Base-by-base conservation (phyloP, 2,113 vertebrate genomes). In the Pterophyllum scalare region DNA sequence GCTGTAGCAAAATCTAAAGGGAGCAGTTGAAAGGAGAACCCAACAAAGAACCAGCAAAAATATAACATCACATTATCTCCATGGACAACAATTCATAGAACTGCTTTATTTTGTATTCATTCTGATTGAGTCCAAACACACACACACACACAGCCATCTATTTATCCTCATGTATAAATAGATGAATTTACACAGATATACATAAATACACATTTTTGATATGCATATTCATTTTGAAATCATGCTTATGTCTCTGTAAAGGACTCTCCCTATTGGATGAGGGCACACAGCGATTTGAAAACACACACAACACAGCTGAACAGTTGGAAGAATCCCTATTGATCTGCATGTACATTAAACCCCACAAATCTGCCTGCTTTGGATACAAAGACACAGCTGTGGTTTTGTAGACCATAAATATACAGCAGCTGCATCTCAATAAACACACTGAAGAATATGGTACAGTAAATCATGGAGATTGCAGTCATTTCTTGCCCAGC, bases 131-230 rank as follows among this genome's bases (percentile, higher is more conserved):
- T 94, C 89, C 93, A 94, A 92, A 95, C 94, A 94, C 93, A 94
- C 90, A 83, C 93, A 92, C 93, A 92, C 93, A 91, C 81, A 92
- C 87, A 87, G 82, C 80, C 94, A 96, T 94, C 94, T 96, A 95
- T 95, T 95, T 95, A 94, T 94, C 83, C 81, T 79, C 81, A 31
- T 3, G 82, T 89, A 94, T 94, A 95, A 95, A 96, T 95, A 96
- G 94, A 94, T 93, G 92, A 89, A 94, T 95, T 89, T 95, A 94
- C 93, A 95, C 92, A 95, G 88, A 93, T 96, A 94, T 94, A 95
- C 91, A 94, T 94, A 94, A 94, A 96, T 96, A 94, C 94, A 95
- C 92, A 89, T 92, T 93, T 95, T 83, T 93, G 94, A 95, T 95
- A 93, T 94, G 93, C 92, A 96, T 96, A 93, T 94, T 94, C 87